Evolutionary conservation across 2,113 vertebrate genomes (phyloP).

Genomic region (Colossoma macropomum): DNA sequence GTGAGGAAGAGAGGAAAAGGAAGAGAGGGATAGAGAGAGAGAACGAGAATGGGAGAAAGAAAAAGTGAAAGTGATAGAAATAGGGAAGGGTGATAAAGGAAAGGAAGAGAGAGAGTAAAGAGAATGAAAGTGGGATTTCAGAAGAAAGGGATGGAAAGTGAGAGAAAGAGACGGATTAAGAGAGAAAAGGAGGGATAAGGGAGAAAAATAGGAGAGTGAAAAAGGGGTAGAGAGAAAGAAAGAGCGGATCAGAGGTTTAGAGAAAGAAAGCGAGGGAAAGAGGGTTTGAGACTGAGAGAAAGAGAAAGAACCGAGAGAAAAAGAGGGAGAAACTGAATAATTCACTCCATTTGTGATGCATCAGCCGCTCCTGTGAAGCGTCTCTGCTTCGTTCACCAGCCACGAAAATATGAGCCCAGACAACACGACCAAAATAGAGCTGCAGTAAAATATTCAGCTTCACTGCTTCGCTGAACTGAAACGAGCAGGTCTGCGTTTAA

Average conservation of each 20-base stretch:
- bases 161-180: background rate
- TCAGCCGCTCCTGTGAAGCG: constrained; percentile 34
- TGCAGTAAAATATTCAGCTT: constrained; percentile 12
- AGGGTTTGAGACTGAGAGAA: background rate
- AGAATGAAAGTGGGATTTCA: background rate
- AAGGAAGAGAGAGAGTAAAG: background rate
- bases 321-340: constrained; percentile 16
- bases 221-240: background rate
- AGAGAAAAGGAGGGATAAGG: background rate
- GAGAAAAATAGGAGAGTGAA: background rate
- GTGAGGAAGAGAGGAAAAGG: no score
- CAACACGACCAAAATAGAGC: constrained; percentile 26
- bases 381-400: constrained; percentile 5
- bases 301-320: background rate
- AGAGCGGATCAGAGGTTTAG: background rate
- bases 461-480: background rate
- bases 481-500: background rate
- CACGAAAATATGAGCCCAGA: constrained; percentile 30
- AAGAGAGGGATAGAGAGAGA: no score
- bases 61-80: no score
- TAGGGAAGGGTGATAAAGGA: background rate
- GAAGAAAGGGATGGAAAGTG: background rate
- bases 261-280: background rate
- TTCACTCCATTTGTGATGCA: constrained; percentile 33
- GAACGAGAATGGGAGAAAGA: background rate